Evolutionary conservation across 2,113 vertebrate genomes (phyloP), one percentile per base, ranked within the genome.

Genomic region (Gymnorhina tibicen): DNA sequence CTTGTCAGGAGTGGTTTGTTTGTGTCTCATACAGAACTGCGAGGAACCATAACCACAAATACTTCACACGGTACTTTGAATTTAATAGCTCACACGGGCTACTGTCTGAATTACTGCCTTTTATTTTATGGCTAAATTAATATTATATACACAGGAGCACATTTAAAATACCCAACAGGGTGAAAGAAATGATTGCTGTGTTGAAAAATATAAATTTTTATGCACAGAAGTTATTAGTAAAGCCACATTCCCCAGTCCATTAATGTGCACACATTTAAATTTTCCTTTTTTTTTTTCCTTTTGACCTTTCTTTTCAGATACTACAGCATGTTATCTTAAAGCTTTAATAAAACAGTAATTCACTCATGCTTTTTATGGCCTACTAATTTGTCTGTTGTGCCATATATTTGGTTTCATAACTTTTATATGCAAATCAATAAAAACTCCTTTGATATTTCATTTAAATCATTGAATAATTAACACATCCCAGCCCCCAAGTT

Each of bases 341-440:
- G 93, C 91, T 93, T 97, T 95, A 97, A 94, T 95, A 97, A 96
- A 96, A 92, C 83, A 91, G 33, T 96, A 91, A 91, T 90, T 96
- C 80, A 93, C 86, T 93, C 74, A 49, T 75, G 86, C 47, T 96
- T 97, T 98, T 97, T 95, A 97, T 60, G 30, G 90, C 89, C 74
- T 96, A 78, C 96, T 97, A 92, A 98, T 96, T 95, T 95, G 94
- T 95, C 96, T 44, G 28, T 74, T 96, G 92, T 95, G 60, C 26
- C 82, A 85, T 95, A 84, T 93, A 96, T 66, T 85, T 55, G 32
- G 64, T 93, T 97, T 96, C 80, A 89, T 93, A 97, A 96, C 89
- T 97, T 98, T 97, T 95, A 96, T 94, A 95, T 96, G 96, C 95
- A 97, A 97, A 97, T 97, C 95, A 94, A 96, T 96, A 96, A 96